Evolutionary conservation across 92 coral and sea anemone species (phyloP).

Genomic region (Bergia puertoricense): DNA sequence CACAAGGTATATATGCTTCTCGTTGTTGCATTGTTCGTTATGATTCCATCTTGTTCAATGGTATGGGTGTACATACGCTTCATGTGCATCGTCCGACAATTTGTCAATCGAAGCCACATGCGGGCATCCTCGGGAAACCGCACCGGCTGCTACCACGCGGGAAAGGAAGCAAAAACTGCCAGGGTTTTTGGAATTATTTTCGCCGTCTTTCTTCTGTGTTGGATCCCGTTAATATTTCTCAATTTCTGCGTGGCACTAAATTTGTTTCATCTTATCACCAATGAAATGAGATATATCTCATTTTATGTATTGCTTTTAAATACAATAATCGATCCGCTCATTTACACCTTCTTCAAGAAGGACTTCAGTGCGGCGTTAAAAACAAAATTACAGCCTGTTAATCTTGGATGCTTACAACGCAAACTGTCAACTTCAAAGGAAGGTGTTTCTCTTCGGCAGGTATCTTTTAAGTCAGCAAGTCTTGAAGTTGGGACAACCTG

Average conservation of each 20-base stretch:
- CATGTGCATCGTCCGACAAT: slow-evolving; percentile 63
- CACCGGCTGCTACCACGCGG: slow-evolving; percentile 68
- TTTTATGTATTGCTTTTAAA: slow-evolving; percentile 74
- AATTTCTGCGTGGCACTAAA: slow-evolving; percentile 67
- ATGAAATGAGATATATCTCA: slow-evolving; percentile 55
- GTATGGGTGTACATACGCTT: slow-evolving; percentile 66
- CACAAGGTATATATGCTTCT: slow-evolving; percentile 65
- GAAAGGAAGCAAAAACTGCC: slow-evolving; percentile 76
- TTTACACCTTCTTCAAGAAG: slow-evolving; percentile 70
- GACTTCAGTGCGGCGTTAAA: slow-evolving; percentile 59
- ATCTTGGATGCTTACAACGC: not conserved
- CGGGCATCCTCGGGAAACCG: slow-evolving; percentile 62
- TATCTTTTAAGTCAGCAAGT: not conserved
- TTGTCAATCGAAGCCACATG: slow-evolving; percentile 53
- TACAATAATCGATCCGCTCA: slow-evolving; percentile 76
- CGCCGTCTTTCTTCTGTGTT: slow-evolving; percentile 69
- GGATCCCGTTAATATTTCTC: slow-evolving; percentile 83
- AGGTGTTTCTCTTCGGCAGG: not conserved
- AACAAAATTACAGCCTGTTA: not conserved
- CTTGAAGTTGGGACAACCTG: not conserved
- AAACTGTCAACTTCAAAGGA: not conserved
- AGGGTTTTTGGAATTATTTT: slow-evolving; percentile 77
- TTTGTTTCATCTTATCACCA: slow-evolving; percentile 56
- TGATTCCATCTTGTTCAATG: slow-evolving; percentile 66
- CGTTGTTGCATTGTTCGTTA: slow-evolving; percentile 55